Evolutionary conservation across 2,797 vertebrate genomes (phyloP).

Genomic region (Melanotaenia trifasciata): DNA sequence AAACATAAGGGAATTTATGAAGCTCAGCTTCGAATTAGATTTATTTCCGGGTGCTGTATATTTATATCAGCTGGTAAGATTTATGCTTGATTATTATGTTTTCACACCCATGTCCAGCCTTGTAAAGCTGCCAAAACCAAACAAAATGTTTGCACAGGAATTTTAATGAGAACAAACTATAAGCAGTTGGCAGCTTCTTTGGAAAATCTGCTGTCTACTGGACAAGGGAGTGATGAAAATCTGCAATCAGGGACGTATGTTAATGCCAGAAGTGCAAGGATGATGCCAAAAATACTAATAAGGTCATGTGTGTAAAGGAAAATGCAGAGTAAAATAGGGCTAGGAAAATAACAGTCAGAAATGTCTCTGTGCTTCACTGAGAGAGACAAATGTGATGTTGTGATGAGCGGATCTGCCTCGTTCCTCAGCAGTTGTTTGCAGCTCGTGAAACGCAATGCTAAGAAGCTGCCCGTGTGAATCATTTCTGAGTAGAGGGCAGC

Average conservation of each 20-base stretch:
- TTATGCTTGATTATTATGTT: slow-evolving; percentile 11
- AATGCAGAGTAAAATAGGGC: neutral
- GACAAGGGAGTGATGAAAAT: neutral
- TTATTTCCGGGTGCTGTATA: neutral
- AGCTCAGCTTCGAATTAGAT: neutral
- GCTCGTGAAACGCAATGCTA: slow-evolving; percentile 65
- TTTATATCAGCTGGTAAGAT: neutral
- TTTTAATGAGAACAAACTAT: slow-evolving; percentile 1
- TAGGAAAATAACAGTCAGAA: neutral
- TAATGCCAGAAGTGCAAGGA: neutral
- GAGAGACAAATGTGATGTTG: slow-evolving; percentile 26
- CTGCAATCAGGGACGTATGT: neutral
- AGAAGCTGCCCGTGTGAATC: slow-evolving; percentile 58
- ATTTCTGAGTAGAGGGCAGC: slow-evolving; percentile 48
- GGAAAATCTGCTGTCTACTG: neutral
- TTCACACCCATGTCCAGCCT: neutral
- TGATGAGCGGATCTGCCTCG: slow-evolving; percentile 44
- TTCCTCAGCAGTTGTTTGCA: slow-evolving; percentile 60
- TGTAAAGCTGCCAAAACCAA: neutral
- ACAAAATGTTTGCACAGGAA: neutral
- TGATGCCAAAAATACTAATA: slow-evolving; percentile 6
- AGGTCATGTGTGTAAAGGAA: neutral
- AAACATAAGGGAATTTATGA: slow-evolving; percentile 1
- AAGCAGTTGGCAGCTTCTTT: neutral
- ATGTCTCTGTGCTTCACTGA: slow-evolving; percentile 32